Evolutionary conservation across 2,888 invertebrate species (phyloP).

Genomic region (Ennomos erosarius): DNA sequence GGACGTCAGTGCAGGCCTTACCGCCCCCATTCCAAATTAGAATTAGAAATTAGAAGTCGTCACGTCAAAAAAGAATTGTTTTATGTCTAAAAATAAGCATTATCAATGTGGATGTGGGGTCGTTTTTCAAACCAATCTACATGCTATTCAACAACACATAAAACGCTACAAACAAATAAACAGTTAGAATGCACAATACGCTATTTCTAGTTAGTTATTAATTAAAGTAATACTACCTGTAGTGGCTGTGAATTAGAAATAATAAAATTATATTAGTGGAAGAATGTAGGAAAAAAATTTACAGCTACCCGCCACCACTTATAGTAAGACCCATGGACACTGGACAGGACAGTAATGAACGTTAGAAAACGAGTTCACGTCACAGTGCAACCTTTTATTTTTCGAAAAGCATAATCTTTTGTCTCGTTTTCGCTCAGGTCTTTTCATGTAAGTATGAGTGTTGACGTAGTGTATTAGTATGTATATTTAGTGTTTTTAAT

Average conservation of each 20-base stretch:
- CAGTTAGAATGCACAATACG: constrained; percentile 21
- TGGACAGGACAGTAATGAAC: neutral
- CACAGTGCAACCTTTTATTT: neutral
- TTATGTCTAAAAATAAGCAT: too few relatives aligned
- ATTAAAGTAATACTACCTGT: constrained; percentile 50
- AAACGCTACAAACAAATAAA: constrained; percentile 16
- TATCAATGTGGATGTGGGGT: too few relatives aligned
- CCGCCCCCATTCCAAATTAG: too few relatives aligned
- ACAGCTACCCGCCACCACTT: constrained; percentile 5
- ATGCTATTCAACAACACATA: neutral
- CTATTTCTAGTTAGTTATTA: constrained; percentile 10
- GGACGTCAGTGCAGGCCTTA: too few relatives aligned
- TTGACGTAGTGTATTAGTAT: too few relatives aligned
- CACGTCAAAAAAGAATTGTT: too few relatives aligned
- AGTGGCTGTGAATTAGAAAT: constrained; percentile 53
- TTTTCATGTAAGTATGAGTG: too few relatives aligned
- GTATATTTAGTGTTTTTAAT: neutral
- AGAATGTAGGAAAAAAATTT: constrained; percentile 9
- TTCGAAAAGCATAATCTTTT: too few relatives aligned
- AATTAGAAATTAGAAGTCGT: too few relatives aligned
- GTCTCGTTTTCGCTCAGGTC: too few relatives aligned
- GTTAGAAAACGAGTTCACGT: neutral
- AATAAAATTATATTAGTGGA: constrained; percentile 40
- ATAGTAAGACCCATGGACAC: neutral
- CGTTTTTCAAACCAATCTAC: too few relatives aligned